Evolutionary conservation across 2,797 vertebrate species (phyloP).

Genomic region (Muscicapa striata): DNA sequence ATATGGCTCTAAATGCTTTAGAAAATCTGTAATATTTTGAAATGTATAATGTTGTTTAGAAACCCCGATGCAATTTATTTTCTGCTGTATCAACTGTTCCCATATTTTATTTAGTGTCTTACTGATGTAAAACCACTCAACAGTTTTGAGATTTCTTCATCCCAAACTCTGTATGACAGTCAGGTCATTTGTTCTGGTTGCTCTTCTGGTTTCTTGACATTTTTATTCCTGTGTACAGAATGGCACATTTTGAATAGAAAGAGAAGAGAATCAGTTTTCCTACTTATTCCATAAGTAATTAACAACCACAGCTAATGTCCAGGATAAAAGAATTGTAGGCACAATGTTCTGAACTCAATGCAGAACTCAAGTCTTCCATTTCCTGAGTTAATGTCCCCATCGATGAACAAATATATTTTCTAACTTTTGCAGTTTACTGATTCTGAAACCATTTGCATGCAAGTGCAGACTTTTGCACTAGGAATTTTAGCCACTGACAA

Average conservation of each 20-base stretch:
- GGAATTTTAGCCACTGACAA: background rate
- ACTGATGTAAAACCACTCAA: background rate
- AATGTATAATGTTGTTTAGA: background rate
- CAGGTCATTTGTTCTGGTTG: background rate
- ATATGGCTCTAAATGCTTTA: background rate
- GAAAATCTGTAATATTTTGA: background rate
- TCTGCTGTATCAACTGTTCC: background rate
- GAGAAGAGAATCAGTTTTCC: background rate
- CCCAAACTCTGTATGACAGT: background rate
- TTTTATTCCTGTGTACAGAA: background rate
- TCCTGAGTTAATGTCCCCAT: background rate
- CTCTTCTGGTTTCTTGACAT: background rate
- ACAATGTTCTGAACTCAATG: background rate
- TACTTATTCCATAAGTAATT: background rate
- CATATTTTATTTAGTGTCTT: background rate
- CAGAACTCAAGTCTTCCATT: background rate
- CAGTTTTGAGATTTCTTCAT: background rate
- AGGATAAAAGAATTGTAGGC: background rate
- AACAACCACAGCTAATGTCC: background rate
- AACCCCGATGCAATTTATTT: background rate
- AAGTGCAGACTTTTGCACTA: background rate
- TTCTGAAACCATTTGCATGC: background rate
- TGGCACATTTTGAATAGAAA: background rate
- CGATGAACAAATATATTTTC: background rate
- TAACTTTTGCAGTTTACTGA: background rate